Conservation (phyloP, 2,888 invertebrate genomes). For the Drosophila borborema region DNA sequence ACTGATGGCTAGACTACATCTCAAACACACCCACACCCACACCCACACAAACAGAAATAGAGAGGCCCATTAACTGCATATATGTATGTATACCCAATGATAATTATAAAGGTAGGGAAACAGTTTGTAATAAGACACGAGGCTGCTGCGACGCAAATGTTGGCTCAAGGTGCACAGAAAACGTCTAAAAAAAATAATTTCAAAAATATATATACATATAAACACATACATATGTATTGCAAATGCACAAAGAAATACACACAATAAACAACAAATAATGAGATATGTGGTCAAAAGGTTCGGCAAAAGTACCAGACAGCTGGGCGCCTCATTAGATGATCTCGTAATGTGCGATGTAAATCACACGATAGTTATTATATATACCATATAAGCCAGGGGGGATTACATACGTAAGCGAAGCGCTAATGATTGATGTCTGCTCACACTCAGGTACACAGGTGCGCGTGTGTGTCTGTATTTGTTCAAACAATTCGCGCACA, state of each 20-base stretch:
- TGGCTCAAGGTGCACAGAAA: constrained; percentile 32
- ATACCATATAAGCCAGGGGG: constrained; percentile 42
- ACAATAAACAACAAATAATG: neutral
- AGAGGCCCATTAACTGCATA: constrained; percentile 11
- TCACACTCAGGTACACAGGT: neutral
- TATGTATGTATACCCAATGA: constrained; percentile 35
- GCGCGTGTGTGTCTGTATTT: constrained; percentile 39
- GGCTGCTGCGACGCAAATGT: constrained; percentile 55
- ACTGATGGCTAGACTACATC: constrained; percentile 17
- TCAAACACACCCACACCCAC: constrained; percentile 6
- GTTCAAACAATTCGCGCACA: constrained; percentile 66
- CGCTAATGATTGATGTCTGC: constrained; percentile 66
- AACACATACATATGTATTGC: neutral
- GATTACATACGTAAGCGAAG: constrained; percentile 31
- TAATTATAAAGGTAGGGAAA: constrained; percentile 40
- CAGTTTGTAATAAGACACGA: constrained; percentile 53
- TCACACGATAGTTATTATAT: constrained; percentile 36
- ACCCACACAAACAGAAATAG: neutral
- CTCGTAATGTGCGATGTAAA: constrained; percentile 54
- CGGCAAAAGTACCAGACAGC: constrained; percentile 45
- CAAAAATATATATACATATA: neutral
- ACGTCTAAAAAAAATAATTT: neutral
- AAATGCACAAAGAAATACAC: constrained; percentile 6
- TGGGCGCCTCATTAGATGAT: constrained; percentile 61
- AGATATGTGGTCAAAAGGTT: constrained; percentile 30